These are phyloP conservation scores for Catocala sponsa DNA, from an alignment of 2,888 invertebrate genomes.

Conservation along the genomic window DNA sequence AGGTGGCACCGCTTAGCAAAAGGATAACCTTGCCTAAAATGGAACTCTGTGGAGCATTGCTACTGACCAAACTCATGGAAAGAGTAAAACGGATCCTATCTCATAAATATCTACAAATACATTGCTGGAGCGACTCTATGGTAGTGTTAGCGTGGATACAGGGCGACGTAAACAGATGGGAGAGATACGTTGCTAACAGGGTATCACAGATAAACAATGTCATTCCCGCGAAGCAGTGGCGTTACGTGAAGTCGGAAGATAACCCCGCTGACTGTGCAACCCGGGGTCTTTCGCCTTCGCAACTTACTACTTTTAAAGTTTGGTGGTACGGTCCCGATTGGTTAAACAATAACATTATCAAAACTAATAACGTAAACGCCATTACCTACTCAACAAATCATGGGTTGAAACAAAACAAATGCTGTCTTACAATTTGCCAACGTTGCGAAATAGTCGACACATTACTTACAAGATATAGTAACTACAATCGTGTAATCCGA, in stretches of 20 bases:
- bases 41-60: conserved; percentile 11
- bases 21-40: conserved; percentile 6
- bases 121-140: conserved; percentile 14
- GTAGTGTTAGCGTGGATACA: conserved; percentile 20
- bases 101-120: background rate
- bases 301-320: conserved; percentile 8
- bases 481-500: conserved; percentile 13
- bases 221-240: conserved; percentile 7
- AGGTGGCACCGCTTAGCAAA: conserved; percentile 14
- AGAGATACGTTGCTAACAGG: conserved; percentile 16
- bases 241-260: conserved; percentile 12
- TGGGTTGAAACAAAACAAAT: background rate
- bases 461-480: conserved; percentile 7
- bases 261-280: conserved; percentile 19
- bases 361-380: no score
- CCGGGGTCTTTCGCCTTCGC: conserved; percentile 5
- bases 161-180: conserved; percentile 13
- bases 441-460: conserved; percentile 5
- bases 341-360: no score
- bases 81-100: conserved; percentile 1
- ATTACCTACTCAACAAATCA: background rate
- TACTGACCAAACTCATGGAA: conserved; percentile 11
- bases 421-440: conserved; percentile 6
- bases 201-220: conserved; percentile 14
- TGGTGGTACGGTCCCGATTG: conserved; percentile 15